phyloP scores from a whole-genome alignment of 2,888 invertebrate genomes.

The Philhelius pedissequus region DNA sequence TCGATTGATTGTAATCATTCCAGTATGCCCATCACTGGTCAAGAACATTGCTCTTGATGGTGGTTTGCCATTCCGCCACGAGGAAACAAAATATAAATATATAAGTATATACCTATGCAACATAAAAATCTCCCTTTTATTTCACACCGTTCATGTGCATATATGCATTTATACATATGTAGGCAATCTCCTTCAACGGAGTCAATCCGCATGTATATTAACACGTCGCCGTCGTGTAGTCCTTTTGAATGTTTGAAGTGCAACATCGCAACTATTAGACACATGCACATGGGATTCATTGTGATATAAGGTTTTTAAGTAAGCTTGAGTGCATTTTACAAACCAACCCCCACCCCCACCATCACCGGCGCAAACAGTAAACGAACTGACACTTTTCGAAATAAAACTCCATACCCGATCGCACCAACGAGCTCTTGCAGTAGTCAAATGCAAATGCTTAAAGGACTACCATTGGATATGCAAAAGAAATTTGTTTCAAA shows the following conservation, averaged over 20 bases:
- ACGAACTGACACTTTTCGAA: not conserved
- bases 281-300: not conserved
- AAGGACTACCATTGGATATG: too few relatives aligned
- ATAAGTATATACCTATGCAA: too few relatives aligned
- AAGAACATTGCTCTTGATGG: too few relatives aligned
- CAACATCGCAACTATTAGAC: slow-evolving; percentile 34
- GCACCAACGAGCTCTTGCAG: too few relatives aligned
- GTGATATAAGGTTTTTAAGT: slow-evolving; percentile 8
- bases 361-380: not conserved
- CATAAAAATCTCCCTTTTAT: too few relatives aligned
- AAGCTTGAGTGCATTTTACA: slow-evolving; percentile 54
- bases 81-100: too few relatives aligned
- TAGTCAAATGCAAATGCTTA: too few relatives aligned
- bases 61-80: too few relatives aligned
- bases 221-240: slow-evolving; percentile 32
- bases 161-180: not conserved
- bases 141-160: not conserved
- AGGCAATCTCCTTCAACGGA: not conserved
- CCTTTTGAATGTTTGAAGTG: slow-evolving; percentile 45
- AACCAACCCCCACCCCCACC: slow-evolving; percentile 38
- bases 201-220: slow-evolving; percentile 58
- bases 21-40: too few relatives aligned
- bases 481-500: too few relatives aligned
- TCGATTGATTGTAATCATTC: too few relatives aligned
- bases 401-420: too few relatives aligned